Evolutionary conservation across 2,888 invertebrate genomes (phyloP), one percentile per base, ranked within the genome.

Genomic region (Allophyes oxyacanthae): DNA sequence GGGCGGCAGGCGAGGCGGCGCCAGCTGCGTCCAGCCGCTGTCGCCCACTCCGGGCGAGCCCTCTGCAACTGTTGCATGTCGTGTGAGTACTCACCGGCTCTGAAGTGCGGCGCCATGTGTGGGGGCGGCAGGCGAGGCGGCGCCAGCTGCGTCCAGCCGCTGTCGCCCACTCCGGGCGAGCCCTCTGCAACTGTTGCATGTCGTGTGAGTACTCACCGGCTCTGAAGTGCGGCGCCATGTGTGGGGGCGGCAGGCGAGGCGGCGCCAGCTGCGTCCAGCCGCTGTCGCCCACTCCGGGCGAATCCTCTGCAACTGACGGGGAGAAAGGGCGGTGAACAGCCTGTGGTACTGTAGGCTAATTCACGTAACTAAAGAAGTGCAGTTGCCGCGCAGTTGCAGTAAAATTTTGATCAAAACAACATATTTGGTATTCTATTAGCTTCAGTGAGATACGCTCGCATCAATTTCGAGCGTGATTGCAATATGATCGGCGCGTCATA

Each of bases 181-280:
- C 5, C 14, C 42, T 2, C 42, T 4, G 25, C 4, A 25, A 25
- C 25, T 25, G 25, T 6, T 20, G 20, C 4, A 4, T 20, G 20
- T 2, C 4, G 20, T 20, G 20, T 20, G 20, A 3, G 20, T 20
- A 65, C 83, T 76, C 20, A 91, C 91, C 91, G 33, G 89, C 81
- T 45, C 90, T 73, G 81, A 88, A 89, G 48, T 82, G 83, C 14
- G 88, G 84, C 53, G 82, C 77, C 58, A 71, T 41, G 50, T 71
- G 79, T 1, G 81, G 77, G 8, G 80, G 79, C 28, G 77, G 66
- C 44, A 68, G 75, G 0, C 75, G 64, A 51, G 71, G 76, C 40
- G 75, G 67, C 14, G 78, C 71, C 57, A 70, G 61, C 65, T 62
- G 59, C 40, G 76, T 72, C 79, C 84, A 83, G 37, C 77, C 78